These are phyloP conservation scores for Aphaenogaster floridana DNA, from an alignment of 1,140 invertebrate genomes.

Conservation along the genomic window DNA sequence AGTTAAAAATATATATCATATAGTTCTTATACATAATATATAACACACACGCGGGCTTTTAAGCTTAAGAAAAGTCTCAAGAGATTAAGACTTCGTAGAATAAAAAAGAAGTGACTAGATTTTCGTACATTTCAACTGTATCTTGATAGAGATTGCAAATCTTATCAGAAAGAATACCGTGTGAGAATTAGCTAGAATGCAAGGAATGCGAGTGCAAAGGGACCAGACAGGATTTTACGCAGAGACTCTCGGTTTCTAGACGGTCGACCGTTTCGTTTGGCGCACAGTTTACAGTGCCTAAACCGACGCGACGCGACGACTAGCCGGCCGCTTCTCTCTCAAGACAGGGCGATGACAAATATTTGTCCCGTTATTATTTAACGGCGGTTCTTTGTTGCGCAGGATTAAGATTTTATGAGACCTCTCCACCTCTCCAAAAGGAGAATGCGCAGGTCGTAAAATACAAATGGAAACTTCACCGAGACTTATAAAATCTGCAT, in stretches of 20 bases:
- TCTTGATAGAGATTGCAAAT: background rate
- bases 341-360: constrained; percentile 70
- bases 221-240: background rate
- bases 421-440: background rate
- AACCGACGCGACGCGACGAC: background rate
- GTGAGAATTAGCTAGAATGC: background rate
- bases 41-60: no score
- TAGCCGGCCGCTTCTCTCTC: background rate
- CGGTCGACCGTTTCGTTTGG: background rate
- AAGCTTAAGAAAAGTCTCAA: background rate
- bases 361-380: constrained; percentile 82
- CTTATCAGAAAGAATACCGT: background rate
- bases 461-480: background rate
- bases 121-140: background rate
- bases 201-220: background rate
- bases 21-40: background rate
- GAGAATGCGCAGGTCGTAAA: background rate
- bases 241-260: no score
- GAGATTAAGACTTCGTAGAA: background rate
- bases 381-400: constrained; percentile 68
- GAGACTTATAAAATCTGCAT: background rate
- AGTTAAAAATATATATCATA: background rate
- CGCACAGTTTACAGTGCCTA: background rate
- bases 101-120: background rate
- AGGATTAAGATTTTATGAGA: constrained; percentile 75